phyloP scores from a whole-genome alignment of 2,888 invertebrate species.

The Apodemia hepburni region DNA sequence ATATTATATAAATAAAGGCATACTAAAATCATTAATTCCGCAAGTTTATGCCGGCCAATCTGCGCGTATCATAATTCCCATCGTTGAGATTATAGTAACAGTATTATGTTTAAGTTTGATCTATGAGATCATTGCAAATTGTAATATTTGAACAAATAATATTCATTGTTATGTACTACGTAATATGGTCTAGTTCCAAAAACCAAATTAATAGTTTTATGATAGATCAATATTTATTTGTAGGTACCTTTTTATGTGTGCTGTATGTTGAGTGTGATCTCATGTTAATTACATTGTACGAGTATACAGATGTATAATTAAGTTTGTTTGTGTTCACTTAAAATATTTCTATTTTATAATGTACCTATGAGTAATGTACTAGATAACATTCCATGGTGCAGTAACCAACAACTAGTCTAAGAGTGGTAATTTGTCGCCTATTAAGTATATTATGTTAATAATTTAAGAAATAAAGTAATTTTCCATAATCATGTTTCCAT shows the following conservation, averaged over 20 bases:
- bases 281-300: slow-evolving; percentile 41
- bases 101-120: slow-evolving; percentile 59
- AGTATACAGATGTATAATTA: slow-evolving; percentile 43
- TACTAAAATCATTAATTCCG: too few relatives aligned
- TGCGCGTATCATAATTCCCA: slow-evolving; percentile 51
- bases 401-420: slow-evolving; percentile 70
- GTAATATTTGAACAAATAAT: slow-evolving; percentile 32
- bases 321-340: slow-evolving; percentile 57
- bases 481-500: slow-evolving; percentile 26
- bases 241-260: slow-evolving; percentile 54
- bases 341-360: slow-evolving; percentile 47
- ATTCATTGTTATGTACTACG: slow-evolving; percentile 37
- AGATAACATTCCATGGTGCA: slow-evolving; percentile 62
- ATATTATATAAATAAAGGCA: too few relatives aligned
- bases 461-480: slow-evolving; percentile 35
- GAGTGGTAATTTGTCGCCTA: slow-evolving; percentile 51
- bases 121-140: slow-evolving; percentile 49
- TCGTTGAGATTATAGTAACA: slow-evolving; percentile 72
- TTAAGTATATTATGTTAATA: slow-evolving; percentile 42
- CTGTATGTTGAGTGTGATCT: slow-evolving; percentile 69
- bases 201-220: slow-evolving; percentile 71
- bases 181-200: slow-evolving; percentile 68
- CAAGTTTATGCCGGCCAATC: not conserved
- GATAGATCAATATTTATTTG: slow-evolving; percentile 74
- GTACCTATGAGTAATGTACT: slow-evolving; percentile 49